A percentile compares a stretch with the other conserved stretches of the same genome.
phyloP scores from a whole-genome alignment of 2,113 vertebrate genomes.

The Archilochus colubris region DNA sequence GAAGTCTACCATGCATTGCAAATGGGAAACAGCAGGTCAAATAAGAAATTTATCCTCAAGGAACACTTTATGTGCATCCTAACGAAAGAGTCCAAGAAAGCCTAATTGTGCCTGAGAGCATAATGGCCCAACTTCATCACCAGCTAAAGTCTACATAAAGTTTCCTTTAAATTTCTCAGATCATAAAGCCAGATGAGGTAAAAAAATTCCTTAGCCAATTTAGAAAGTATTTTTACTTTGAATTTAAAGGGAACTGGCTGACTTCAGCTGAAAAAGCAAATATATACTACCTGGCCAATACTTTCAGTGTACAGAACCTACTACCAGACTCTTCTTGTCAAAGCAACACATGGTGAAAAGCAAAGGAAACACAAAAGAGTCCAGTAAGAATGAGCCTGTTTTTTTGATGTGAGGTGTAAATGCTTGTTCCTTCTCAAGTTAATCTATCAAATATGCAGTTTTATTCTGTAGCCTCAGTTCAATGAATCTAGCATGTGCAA shows the following conservation, averaged over 20 bases:
- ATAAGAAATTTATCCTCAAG: background rate
- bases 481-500: background rate
- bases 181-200: background rate
- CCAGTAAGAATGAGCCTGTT: background rate
- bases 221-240: background rate
- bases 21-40: background rate
- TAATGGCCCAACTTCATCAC: background rate
- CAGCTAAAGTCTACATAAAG: background rate
- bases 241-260: background rate
- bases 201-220: background rate
- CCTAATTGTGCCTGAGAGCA: background rate
- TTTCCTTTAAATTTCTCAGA: background rate
- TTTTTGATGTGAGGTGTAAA: background rate
- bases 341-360: background rate
- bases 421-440: background rate
- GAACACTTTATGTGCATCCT: background rate
- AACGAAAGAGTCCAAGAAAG: background rate
- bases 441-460: background rate
- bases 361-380: background rate
- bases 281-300: background rate
- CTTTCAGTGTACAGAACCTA: background rate
- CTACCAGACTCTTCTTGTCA: background rate
- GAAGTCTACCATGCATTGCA: background rate
- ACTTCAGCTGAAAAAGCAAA: background rate
- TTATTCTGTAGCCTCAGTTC: background rate